Evolutionary conservation across 2,113 vertebrate genomes (phyloP), one percentile per base, ranked within the genome.

Genomic region (Neogale vison): DNA sequence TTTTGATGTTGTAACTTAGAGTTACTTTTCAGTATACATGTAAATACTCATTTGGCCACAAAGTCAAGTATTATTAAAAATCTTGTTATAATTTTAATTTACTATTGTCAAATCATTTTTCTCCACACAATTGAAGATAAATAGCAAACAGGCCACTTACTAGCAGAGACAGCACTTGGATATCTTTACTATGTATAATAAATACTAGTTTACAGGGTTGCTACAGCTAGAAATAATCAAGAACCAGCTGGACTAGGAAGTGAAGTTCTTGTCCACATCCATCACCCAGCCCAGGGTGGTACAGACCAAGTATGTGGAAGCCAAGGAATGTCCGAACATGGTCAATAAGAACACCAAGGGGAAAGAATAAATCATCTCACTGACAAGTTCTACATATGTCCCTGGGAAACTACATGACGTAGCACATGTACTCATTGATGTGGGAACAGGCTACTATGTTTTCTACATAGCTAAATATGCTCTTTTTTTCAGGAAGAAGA

Each of bases 311-410:
- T 99, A 99, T n/a, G 99, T 99, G 95, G 99, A 99, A 95, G 99
- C 99, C 74, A 99, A 99, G 98, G 99, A 99, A 67, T 99, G 99
- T 96, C 98, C 99, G 94, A 99, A 97, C 42, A 99, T 99, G 42
- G 98, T 99, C 55, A 99, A 98, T 97, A 99, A 99, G 98, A 99
- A 98, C 96, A 99, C 98, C 96, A 99, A 99, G 98, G 99, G 99
- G 90, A 99, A 99, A 98, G 99, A 99, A 96, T 93, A 99, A 89
- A 98, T 99, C 3, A 99, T 99, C 63, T 99, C 99, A 1, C 98
- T 99, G 95, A 99, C 99, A 92, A 99, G 99, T 98, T 99, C 99
- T 97, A 99, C 99, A 99, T 99, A 99, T 20, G 99, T 99, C n/a
- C 99, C 99, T 10, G 99, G 99, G 93, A 99, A 99, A 90, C 98